Conservation (phyloP, 1,140 invertebrate genomes). For the Ooceraea biroi region DNA sequence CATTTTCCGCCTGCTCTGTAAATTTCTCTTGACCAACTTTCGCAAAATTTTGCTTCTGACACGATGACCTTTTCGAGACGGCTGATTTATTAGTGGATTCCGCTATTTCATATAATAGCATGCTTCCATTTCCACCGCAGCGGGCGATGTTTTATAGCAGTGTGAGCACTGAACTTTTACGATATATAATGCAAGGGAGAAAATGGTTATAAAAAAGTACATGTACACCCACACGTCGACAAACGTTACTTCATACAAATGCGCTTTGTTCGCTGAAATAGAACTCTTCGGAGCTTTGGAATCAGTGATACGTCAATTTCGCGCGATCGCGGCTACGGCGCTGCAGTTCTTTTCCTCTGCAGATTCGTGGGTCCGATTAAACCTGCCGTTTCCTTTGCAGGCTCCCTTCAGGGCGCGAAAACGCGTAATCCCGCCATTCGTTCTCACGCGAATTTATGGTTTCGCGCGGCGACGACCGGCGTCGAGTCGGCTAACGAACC, state of each 20-base stretch:
- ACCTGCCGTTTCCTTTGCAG: conserved; percentile 21
- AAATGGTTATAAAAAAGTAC: background rate
- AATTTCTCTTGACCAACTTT: conserved; percentile 24
- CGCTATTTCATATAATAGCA: background rate
- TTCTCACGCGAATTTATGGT: conserved; percentile 74
- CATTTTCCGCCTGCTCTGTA: background rate
- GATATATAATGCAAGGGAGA: background rate
- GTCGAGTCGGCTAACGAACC: conserved; percentile 74
- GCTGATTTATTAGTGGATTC: conserved; percentile 43
- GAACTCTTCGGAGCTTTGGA: conserved; percentile 3
- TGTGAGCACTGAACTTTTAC: conserved; percentile 25
- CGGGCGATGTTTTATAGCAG: conserved; percentile 1
- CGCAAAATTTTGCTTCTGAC: conserved; percentile 37
- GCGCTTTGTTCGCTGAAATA: conserved; percentile 1
- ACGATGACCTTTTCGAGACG: conserved; percentile 16
- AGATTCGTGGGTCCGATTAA: conserved; percentile 60
- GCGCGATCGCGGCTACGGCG: background rate
- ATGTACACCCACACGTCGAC: background rate
- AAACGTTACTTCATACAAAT: conserved; percentile 9
- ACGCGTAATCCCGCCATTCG: conserved; percentile 64
- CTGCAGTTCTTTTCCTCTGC: background rate
- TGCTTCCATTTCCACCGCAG: conserved; percentile 20
- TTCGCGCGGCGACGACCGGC: conserved; percentile 68
- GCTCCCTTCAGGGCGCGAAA: conserved; percentile 36
- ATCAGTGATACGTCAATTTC: conserved; percentile 6